Evolutionary conservation across 2,888 invertebrate species (phyloP), one percentile per base, ranked within the genome.

Genomic region (Apotomis betuletana): DNA sequence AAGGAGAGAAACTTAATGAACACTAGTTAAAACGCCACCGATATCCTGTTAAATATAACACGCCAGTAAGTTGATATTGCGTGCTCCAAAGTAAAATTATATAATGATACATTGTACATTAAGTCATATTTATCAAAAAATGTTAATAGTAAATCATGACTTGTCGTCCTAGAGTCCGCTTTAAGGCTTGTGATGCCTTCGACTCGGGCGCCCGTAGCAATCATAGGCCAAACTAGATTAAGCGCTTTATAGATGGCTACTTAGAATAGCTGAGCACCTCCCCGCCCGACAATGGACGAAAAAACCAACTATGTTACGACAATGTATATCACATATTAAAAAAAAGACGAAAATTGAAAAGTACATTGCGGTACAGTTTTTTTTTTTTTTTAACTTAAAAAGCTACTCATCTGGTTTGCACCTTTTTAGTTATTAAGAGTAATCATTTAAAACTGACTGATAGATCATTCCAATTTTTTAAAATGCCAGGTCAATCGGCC

Each of bases 141-240:
- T 49, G 49, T 49, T 49, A 49, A 49, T 9, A 10, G 6, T 12
- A 49, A 9, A 49, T 49, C 10, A 9, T 49, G 49, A 3, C 38
- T 52, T 63, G 1, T 38, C n/a, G 38, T 13, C 49, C 27, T 52
- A 52, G 49, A 58, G 58, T 58, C 63, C 46, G 51, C 44, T 49
- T 46, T 52, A 27, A 54, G 58, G 54, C 64, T 70, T 70, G 64
- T 70, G 70, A 69, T 67, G 60, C 15, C 13, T 65, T 65, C 15
- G 27, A 46, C 15, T 52, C 70, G 46, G 61, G 44, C 36, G 61
- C 49, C 67, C 67, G 70, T 60, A 55, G 55, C 58, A 44, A 65
- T 73, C 44, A 75, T 82, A 85, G 80, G 86, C 86, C 85, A 85
- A 85, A 86, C 81, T 85, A 86, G 85, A 58, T n/a, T 85, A 85